These are phyloP conservation scores for Trididemnum miniatum DNA, from an alignment of 23 tunicate genomes.

Conservation along the genomic window DNA sequence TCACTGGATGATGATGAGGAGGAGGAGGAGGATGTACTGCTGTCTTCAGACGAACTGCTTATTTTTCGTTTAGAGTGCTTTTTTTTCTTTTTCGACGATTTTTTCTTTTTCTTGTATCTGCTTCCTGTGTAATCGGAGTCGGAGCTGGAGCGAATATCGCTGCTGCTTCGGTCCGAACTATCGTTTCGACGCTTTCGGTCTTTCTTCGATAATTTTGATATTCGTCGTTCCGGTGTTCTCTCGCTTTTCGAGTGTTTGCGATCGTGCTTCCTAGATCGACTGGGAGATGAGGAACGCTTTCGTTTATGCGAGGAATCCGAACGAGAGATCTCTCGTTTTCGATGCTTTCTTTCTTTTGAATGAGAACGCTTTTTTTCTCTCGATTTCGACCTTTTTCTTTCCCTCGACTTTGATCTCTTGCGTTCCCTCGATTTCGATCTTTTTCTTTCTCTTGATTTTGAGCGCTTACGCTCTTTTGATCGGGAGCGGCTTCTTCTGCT, in stretches of 20 bases:
- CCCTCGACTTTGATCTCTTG: constrained; percentile 11
- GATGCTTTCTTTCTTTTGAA: not conserved
- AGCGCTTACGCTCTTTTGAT: constrained; percentile 16
- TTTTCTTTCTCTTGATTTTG: constrained; percentile 22
- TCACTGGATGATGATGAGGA: constrained; percentile 1
- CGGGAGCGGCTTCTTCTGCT: constrained; percentile 19
- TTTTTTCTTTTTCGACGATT: not conserved
- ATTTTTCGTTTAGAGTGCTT: not conserved
- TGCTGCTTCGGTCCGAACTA: not conserved
- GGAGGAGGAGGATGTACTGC: constrained; percentile 10
- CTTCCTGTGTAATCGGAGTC: not conserved
- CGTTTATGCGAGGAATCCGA: constrained; percentile 6
- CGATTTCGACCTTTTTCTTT: constrained; percentile 12
- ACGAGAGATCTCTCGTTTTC: not conserved
- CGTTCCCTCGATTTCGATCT: not conserved
- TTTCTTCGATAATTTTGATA: not conserved
- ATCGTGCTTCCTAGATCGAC: not conserved
- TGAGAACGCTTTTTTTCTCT: not conserved
- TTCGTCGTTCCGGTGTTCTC: not conserved
- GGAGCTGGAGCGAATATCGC: not conserved
- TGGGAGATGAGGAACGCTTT: not conserved
- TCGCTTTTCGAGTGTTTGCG: constrained; percentile 2
- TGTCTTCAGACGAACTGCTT: not conserved
- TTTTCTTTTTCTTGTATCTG: not conserved
- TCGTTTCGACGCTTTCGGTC: not conserved